These are phyloP conservation scores for Galerucella nymphaeae DNA, from an alignment of 2,888 invertebrate species.

Conservation along the genomic window DNA sequence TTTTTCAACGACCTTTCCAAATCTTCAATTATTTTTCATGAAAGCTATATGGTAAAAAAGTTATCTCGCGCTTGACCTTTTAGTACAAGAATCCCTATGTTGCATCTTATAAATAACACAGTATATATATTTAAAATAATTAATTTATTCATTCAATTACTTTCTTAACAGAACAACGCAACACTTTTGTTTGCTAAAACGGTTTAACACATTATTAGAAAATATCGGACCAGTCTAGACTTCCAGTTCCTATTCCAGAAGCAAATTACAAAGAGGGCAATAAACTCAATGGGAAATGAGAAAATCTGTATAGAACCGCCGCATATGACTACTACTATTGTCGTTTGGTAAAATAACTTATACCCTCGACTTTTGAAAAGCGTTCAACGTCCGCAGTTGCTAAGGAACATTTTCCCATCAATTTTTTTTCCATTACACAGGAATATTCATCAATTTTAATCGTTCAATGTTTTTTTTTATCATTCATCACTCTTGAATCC, in stretches of 20 bases:
- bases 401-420: background rate
- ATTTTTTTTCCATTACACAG: background rate
- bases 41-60: too few relatives aligned
- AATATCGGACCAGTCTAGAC: background rate
- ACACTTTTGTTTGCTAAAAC: background rate
- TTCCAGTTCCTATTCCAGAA: background rate
- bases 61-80: too few relatives aligned
- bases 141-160: background rate
- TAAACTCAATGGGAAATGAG: background rate
- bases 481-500: background rate
- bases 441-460: background rate
- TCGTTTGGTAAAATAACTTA: slow-evolving; percentile 1
- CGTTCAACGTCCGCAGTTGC: background rate
- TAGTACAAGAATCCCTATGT: too few relatives aligned
- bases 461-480: background rate
- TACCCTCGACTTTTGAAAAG: background rate
- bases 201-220: background rate
- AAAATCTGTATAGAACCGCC: background rate
- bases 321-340: background rate
- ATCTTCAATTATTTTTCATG: too few relatives aligned
- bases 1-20: too few relatives aligned
- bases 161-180: background rate
- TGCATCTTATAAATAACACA: too few relatives aligned
- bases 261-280: background rate
- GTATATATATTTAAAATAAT: too few relatives aligned